Percentiles rank a stretch among this genome's conserved stretches.
These are phyloP conservation scores for Sterna hirundo DNA, from an alignment of 2,113 vertebrate species.

Conservation along the genomic window DNA sequence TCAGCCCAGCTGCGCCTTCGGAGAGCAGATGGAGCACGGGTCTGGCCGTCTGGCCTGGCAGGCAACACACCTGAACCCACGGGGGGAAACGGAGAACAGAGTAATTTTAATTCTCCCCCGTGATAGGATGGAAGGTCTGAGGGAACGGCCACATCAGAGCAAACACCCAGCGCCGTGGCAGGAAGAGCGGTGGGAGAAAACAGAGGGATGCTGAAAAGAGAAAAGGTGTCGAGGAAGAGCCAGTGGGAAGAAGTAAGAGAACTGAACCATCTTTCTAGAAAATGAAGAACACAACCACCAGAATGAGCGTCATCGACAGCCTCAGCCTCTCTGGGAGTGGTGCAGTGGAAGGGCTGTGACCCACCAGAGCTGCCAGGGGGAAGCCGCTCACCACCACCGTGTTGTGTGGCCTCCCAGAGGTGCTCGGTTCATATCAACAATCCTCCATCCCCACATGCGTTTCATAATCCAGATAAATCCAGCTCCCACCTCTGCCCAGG, in stretches of 20 bases:
- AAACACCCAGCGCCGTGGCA: accelerated
- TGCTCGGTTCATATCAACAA: too few species aligned
- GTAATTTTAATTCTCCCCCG: neutral
- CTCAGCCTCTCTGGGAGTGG: neutral
- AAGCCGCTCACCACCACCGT: neutral
- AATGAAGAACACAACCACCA: neutral
- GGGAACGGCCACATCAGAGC: accelerated
- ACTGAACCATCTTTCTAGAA: neutral
- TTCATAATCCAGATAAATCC: neutral
- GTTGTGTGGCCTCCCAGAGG: neutral
- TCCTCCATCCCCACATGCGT: neutral
- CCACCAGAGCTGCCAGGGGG: neutral
- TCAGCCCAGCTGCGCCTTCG: neutral
- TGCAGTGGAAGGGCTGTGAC: neutral
- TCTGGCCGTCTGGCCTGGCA: neutral
- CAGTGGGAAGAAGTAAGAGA: neutral
- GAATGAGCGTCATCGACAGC: neutral
- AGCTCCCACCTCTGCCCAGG: neutral
- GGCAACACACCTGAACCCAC: neutral
- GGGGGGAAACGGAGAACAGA: neutral
- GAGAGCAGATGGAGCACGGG: neutral
- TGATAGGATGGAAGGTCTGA: neutral
- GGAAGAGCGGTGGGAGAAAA: neutral
- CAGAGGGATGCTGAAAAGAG: neutral
- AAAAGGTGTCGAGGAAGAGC: neutral